phyloP scores from a whole-genome alignment of 2,888 invertebrate genomes.

The Cheilosia impressa region DNA sequence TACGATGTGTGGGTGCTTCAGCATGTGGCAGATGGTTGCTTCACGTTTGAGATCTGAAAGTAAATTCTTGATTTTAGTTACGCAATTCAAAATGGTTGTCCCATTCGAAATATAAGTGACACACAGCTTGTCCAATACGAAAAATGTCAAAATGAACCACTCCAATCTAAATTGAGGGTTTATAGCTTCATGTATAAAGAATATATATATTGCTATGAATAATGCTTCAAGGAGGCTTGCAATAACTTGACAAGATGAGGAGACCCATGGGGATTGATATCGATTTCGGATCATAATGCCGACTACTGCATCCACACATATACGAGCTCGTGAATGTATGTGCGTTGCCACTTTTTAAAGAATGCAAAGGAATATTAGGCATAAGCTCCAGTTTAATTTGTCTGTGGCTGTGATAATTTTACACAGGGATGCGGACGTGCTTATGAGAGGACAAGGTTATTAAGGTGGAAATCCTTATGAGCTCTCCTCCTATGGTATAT shows the following conservation, averaged over 20 bases:
- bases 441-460: slow-evolving; percentile 64
- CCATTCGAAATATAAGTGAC: slow-evolving; percentile 3
- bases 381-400: slow-evolving; percentile 68
- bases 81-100: slow-evolving; percentile 3
- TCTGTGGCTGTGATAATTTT: slow-evolving; percentile 71
- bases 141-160: slow-evolving; percentile 40
- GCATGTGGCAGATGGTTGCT: slow-evolving; percentile 99
- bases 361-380: slow-evolving; percentile 44
- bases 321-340: not conserved
- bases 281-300: slow-evolving; percentile 57
- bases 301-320: slow-evolving; percentile 18
- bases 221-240: slow-evolving; percentile 21
- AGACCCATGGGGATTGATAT: slow-evolving; percentile 51
- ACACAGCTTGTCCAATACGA: slow-evolving; percentile 11
- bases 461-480: slow-evolving; percentile 69
- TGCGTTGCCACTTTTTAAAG: slow-evolving; percentile 30
- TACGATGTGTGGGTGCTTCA: slow-evolving; percentile 99
- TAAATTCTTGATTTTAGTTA: slow-evolving; percentile 23
- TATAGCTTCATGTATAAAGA: not conserved
- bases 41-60: slow-evolving; percentile 97
- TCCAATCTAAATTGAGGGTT: slow-evolving; percentile 50
- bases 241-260: slow-evolving; percentile 34
- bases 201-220: slow-evolving; percentile 24
- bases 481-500: slow-evolving; percentile 57
- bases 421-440: slow-evolving; percentile 68